Conservation (phyloP, 2,888 invertebrate species). For the Aphodius granarius region DNA sequence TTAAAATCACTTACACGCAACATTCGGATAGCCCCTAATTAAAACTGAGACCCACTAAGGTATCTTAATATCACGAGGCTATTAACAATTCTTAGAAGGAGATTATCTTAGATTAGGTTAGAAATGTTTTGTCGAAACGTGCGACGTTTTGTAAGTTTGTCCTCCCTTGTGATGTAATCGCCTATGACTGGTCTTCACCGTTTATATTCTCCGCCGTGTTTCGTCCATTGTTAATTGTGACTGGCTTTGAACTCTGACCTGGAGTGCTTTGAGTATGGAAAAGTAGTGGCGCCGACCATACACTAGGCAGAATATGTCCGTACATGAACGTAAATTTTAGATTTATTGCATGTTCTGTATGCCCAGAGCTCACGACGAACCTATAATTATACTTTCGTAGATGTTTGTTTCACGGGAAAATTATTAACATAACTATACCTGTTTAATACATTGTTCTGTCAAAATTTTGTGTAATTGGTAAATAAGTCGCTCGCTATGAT, state of each 20-base stretch:
- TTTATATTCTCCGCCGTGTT: background rate
- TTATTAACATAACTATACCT: background rate
- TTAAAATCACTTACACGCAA: background rate
- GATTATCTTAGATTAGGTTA: background rate
- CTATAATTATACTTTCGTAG: conserved; percentile 21
- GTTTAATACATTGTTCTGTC: too few species aligned
- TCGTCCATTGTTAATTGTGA: conserved; percentile 42
- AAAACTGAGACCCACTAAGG: background rate
- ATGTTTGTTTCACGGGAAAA: background rate
- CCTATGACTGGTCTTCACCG: background rate
- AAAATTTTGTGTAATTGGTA: too few species aligned
- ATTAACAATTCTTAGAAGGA: background rate
- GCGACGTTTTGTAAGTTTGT: background rate
- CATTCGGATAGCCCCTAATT: background rate
- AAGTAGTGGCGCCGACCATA: conserved; percentile 36
- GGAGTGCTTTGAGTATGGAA: conserved; percentile 18
- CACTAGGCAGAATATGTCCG: conserved; percentile 20
- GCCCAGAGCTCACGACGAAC: conserved; percentile 9
- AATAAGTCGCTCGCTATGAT: background rate
- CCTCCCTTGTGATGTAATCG: background rate
- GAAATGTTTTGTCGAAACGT: background rate
- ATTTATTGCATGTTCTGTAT: conserved; percentile 24
- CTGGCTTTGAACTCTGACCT: conserved; percentile 42
- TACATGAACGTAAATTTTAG: conserved; percentile 21
- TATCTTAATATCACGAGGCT: background rate